Base-by-base conservation (phyloP, 2,113 vertebrate genomes). In the Ophiodon elongatus region DNA sequence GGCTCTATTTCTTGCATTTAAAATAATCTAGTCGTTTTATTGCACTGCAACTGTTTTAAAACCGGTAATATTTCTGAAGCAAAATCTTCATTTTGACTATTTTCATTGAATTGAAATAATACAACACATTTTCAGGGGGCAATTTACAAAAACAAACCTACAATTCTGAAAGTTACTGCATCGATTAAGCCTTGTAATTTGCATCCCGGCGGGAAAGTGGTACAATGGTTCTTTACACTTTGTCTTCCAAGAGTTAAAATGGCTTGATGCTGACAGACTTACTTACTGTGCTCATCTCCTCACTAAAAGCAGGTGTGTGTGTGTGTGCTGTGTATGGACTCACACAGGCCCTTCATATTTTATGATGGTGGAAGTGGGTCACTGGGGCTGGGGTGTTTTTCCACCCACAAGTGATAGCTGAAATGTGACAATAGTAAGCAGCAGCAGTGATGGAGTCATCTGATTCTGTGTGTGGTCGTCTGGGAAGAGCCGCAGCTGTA, bases 361-460 rank as follows among this genome's bases (percentile, higher is more conserved):
- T 43, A 91, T 93, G 85, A 85, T 57, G 19, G 33, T 82, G 41
- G 52, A 92, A 91, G 86, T 91, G 76, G 87, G 91, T 92, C 89
- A 92, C 77, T 77, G 57, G 79, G 63, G 64, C 56, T 83, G 62
- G 8, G 35, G 17, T 64, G 33, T 67, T 85, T 65, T 54, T 56
- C 63, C 68, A 9, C 35, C 11, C 29, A 63, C 25, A 56, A 69
- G 56, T 54, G 59, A 85, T 65, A 11, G 19, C 7, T 71, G 52
- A 77, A 69, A 0, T 57, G 35, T 64, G 74, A 77, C 6, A 43
- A 13, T 39, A 57, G 13, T 52, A 57, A 80, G 31, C 47, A 68
- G 67, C 17, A n/a, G 43, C 41, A 73, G 15, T 54, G 43, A 76
- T 72, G 0, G 0, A 59, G 15, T 33, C 0, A 8, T 60, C 37